A percentile compares a stretch with the other conserved stretches of the same genome.
Conservation (phyloP, 2,797 vertebrate species). For the Podarcis lilfordi region DNA sequence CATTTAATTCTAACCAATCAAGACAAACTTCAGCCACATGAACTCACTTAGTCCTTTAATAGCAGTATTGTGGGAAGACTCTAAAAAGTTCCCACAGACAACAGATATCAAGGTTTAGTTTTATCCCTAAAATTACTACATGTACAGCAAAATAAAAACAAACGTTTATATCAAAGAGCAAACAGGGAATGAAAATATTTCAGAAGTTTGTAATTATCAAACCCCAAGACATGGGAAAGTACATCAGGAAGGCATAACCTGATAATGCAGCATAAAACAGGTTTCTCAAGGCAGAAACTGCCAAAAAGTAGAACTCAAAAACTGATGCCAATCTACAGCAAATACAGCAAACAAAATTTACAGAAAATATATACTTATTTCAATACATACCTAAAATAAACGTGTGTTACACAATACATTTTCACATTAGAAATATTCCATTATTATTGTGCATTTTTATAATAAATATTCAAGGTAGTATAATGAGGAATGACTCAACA, state of each 20-base stretch:
- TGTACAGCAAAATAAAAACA: conserved; percentile 16
- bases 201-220: conserved; percentile 28
- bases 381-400: neutral
- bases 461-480: neutral
- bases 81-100: conserved; percentile 59
- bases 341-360: neutral
- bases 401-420: neutral
- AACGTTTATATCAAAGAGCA: conserved; percentile 21
- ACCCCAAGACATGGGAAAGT: conserved; percentile 31
- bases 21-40: neutral
- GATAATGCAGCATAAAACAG: neutral
- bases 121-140: conserved; percentile 53
- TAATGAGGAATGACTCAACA: neutral
- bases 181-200: conserved; percentile 6
- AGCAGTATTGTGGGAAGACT: conserved; percentile 36
- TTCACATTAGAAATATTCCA: neutral
- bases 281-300: neutral
- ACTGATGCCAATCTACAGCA: neutral
- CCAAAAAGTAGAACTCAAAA: neutral
- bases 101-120: conserved; percentile 38
- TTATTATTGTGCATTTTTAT: neutral
- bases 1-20: conserved; percentile 3
- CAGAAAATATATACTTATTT: neutral
- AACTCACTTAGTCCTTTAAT: conserved; percentile 43
- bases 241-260: neutral